Evolutionary conservation across 1,140 invertebrate genomes (phyloP).

Genomic region (Drosophila lowei): DNA sequence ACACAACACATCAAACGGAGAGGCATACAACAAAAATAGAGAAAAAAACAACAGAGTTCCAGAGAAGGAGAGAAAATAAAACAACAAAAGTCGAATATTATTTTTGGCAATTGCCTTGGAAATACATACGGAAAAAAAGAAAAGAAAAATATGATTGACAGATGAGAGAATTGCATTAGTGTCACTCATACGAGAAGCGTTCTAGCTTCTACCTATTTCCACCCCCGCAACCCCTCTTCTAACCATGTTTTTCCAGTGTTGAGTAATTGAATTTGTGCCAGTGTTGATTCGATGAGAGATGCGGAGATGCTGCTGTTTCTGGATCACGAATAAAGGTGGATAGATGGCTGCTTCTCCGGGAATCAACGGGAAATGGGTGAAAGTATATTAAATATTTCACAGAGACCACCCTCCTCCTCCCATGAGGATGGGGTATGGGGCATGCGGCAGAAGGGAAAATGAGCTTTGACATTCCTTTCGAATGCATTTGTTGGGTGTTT

Average conservation of each 20-base stretch:
- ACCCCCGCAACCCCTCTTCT: neutral
- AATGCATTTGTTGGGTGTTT: too few relatives aligned
- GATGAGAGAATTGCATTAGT: constrained; percentile 67
- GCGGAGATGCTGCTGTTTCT: constrained; percentile 11
- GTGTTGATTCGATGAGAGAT: constrained; percentile 70
- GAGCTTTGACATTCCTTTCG: too few relatives aligned
- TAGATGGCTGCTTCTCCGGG: neutral
- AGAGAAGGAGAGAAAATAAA: constrained; percentile 3
- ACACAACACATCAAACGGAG: constrained; percentile 52
- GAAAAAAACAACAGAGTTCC: constrained; percentile 15
- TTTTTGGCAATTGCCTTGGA: constrained; percentile 47
- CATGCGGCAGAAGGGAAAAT: too few relatives aligned
- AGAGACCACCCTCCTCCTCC: neutral
- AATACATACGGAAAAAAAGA: constrained; percentile 11
- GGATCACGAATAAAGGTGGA: too few relatives aligned
- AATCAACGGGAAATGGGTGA: constrained; percentile 16
- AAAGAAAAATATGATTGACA: constrained; percentile 71
- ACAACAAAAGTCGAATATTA: constrained; percentile 51
- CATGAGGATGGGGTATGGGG: too few relatives aligned
- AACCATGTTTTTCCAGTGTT: constrained; percentile 39
- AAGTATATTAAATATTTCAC: constrained; percentile 71
- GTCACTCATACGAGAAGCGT: constrained; percentile 53
- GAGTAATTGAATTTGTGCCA: constrained; percentile 78
- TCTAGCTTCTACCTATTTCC: constrained; percentile 2
- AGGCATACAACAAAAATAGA: constrained; percentile 26